Percentiles rank a stretch among this genome's conserved stretches.
Evolutionary conservation across 2,888 invertebrate genomes (phyloP).

Genomic region (Tetragonula carbonaria): DNA sequence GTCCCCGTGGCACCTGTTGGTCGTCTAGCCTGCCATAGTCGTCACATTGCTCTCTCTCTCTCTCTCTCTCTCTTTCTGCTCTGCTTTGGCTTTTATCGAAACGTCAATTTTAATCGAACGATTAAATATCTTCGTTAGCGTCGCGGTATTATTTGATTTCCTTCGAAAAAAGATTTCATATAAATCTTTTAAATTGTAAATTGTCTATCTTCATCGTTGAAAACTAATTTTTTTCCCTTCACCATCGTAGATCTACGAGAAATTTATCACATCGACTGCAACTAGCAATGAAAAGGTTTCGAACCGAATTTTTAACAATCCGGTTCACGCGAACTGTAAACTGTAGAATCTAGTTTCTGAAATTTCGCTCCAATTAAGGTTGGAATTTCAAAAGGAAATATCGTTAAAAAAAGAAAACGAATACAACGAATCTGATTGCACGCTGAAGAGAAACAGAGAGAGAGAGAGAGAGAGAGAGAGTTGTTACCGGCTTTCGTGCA

Average conservation of each 20-base stretch:
- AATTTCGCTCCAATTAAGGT: neutral
- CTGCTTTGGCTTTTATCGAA: neutral
- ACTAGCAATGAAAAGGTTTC: neutral
- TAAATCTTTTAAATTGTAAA: too few species aligned
- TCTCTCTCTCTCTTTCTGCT: too few species aligned
- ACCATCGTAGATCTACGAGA: too few species aligned
- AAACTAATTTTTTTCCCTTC: too few species aligned
- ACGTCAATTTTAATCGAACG: neutral
- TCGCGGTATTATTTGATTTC: neutral
- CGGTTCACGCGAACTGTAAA: neutral
- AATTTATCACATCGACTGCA: too few species aligned
- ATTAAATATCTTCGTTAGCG: neutral
- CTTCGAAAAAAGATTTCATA: neutral
- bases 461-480: neutral
- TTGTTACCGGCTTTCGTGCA: constrained; percentile 16
- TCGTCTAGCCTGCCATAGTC: constrained; percentile 17
- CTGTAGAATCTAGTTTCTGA: neutral
- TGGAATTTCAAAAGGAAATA: neutral
- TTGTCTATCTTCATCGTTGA: too few species aligned
- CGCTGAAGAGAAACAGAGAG: neutral
- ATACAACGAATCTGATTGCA: neutral
- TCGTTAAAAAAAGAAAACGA: too few species aligned
- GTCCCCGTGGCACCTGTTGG: constrained; percentile 62
- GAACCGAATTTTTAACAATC: neutral
- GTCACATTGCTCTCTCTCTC: constrained; percentile 7